Evolutionary conservation across 2,888 invertebrate genomes (phyloP).

Genomic region (Ditula angustiorana): DNA sequence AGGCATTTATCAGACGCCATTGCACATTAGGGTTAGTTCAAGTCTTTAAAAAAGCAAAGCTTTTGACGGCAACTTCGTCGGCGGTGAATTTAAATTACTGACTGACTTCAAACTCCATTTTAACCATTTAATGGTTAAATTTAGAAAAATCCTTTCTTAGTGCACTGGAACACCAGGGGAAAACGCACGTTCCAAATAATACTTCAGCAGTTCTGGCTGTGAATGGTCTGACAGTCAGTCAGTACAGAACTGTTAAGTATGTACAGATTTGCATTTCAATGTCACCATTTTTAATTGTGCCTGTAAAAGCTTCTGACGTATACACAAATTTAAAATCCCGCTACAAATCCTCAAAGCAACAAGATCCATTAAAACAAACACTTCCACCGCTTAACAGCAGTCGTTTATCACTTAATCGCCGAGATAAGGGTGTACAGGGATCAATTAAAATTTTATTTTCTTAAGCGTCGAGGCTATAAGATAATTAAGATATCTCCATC

Average conservation of each 20-base stretch:
- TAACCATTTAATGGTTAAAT: too few relatives aligned
- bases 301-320: not conserved
- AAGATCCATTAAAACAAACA: conserved; percentile 26
- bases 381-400: conserved; percentile 42
- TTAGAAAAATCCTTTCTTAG: too few relatives aligned
- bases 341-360: conserved; percentile 22
- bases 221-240: too few relatives aligned
- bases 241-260: too few relatives aligned
- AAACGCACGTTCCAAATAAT: too few relatives aligned
- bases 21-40: not conserved
- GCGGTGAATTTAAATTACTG: not conserved
- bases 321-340: conserved; percentile 24
- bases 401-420: conserved; percentile 62
- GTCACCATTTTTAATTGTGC: not conserved
- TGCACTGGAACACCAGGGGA: too few relatives aligned
- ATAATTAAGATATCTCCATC: conserved; percentile 70
- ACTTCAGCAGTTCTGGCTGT: too few relatives aligned
- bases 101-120: not conserved
- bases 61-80: too few relatives aligned
- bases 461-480: conserved; percentile 49
- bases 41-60: not conserved
- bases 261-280: too few relatives aligned
- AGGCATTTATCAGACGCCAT: not conserved
- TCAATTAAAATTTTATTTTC: conserved; percentile 70
- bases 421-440: conserved; percentile 51